Base-by-base conservation (phyloP, 2,888 invertebrate genomes). In the Anoplius nigerrimus region DNA sequence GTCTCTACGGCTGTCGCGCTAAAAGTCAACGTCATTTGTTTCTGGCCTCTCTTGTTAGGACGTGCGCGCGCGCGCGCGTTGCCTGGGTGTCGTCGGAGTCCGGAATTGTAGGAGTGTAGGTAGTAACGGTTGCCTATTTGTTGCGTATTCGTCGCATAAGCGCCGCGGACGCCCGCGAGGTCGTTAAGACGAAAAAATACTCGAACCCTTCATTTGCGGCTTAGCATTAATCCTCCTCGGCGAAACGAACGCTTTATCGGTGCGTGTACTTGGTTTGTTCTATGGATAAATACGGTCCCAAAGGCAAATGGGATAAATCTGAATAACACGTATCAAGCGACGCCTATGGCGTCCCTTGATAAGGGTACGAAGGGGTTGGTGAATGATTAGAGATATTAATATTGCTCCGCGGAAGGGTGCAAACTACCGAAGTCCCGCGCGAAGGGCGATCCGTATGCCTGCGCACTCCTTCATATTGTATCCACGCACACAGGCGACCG, bases 311-410 rank as follows among this genome's bases (percentile, higher is more conserved):
- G 78, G 80, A 84, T 85, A 86, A 88, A 85, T 87, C 86, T 84
- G 85, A 88, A 87, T 87, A 87, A 85, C 85, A 83, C 84, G 82
- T 84, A 85, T 86, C 84, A 84, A 82, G 77, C 82, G 78, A 75
- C 83, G 84, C 80, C 84, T 80, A 80, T 82, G 85, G 82, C 81
- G 69, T 82, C 76, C 80, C 83, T 86, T 88, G 87, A 87, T 86
- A 87, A 87, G 85, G 87, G 87, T 87, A 77, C 78, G 78, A 85
- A 84, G 84, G 88, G 87, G 83, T 85, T 81, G 84, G 76, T 88
- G 87, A 88, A 86, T 88, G 87, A 89, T 89, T 88, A 86, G 86
- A 86, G 86, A 86, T 87, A 88, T 88, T 87, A 88, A 87, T 88
- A 88, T 84, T 78, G 79, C 80, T 71, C 74, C 62, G 74, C 69